Conservation (phyloP, 1,140 invertebrate genomes). For the Sitodiplosis mosellana region DNA sequence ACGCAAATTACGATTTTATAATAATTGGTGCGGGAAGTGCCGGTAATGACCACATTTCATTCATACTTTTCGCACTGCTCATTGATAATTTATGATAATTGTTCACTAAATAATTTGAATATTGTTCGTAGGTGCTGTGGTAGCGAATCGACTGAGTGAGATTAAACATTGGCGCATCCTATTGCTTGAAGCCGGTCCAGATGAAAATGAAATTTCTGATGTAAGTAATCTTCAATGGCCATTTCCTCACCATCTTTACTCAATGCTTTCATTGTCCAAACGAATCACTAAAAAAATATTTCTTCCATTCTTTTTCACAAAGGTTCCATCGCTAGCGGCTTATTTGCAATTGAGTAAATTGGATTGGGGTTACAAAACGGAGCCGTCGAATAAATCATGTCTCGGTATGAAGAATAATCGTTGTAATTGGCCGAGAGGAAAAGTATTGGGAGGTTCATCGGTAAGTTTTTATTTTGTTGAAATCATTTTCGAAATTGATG, state of each 20-base stretch:
- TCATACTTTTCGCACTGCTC: neutral
- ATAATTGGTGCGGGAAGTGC: conserved; percentile 65
- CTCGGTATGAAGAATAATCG: conserved; percentile 52
- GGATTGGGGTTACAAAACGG: conserved; percentile 85
- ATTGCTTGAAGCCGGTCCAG: conserved; percentile 77
- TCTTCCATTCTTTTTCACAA: no score
- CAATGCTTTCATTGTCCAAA: no score
- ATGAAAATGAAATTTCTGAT: conserved; percentile 79
- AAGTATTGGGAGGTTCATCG: conserved; percentile 74
- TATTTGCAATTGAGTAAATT: conserved; percentile 73
- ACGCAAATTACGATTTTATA: conserved; percentile 65
- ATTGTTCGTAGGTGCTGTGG: conserved; percentile 45
- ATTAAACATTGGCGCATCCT: conserved; percentile 60
- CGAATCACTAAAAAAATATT: no score
- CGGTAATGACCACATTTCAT: no score
- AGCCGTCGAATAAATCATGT: conserved; percentile 65
- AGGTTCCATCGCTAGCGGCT: conserved; percentile 56
- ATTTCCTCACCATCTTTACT: no score
- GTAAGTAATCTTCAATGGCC: no score
- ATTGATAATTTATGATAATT: no score
- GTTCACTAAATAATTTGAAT: conserved; percentile 34
- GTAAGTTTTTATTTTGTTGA: no score
- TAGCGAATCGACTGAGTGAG: conserved; percentile 79
- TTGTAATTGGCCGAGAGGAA: conserved; percentile 71
- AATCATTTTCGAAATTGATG: no score